phyloP scores from a whole-genome alignment of 2,888 invertebrate genomes.

The Laspeyria flexula region DNA sequence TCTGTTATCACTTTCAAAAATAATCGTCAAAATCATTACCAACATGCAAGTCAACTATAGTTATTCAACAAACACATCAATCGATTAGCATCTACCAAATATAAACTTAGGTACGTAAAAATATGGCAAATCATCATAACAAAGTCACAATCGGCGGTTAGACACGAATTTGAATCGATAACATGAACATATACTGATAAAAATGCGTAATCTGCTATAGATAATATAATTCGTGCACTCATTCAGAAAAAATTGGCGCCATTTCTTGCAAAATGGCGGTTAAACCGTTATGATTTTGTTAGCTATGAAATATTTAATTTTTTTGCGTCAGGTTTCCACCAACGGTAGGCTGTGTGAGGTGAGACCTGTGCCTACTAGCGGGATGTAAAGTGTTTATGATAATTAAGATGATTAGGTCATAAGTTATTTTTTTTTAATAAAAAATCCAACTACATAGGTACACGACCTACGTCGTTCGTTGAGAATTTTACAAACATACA shows the following conservation, averaged over 20 bases:
- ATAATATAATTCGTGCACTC: slow-evolving; percentile 45
- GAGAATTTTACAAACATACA: no score
- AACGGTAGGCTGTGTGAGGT: no score
- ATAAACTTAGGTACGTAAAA: slow-evolving; percentile 19
- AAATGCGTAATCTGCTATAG: slow-evolving; percentile 22
- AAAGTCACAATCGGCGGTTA: slow-evolving; percentile 59
- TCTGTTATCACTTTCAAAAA: neutral
- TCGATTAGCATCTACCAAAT: slow-evolving; percentile 64
- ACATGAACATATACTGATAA: slow-evolving; percentile 46
- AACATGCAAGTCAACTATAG: neutral
- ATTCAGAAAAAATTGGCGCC: slow-evolving; percentile 54
- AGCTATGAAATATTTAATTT: neutral
- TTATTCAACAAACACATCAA: neutral
- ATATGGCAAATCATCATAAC: slow-evolving; percentile 72
- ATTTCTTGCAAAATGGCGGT: slow-evolving; percentile 46
- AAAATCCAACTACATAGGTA: no score
- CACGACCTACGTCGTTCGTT: no score
- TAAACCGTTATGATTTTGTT: slow-evolving; percentile 2
- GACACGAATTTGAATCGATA: slow-evolving; percentile 62
- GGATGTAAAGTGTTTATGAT: no score
- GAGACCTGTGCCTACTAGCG: no score
- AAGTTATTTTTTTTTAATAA: no score
- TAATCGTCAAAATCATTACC: neutral
- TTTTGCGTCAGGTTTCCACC: no score
- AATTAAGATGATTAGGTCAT: no score